phyloP scores from a whole-genome alignment of 2,113 vertebrate genomes.

The Mormyrus iriodes region DNA sequence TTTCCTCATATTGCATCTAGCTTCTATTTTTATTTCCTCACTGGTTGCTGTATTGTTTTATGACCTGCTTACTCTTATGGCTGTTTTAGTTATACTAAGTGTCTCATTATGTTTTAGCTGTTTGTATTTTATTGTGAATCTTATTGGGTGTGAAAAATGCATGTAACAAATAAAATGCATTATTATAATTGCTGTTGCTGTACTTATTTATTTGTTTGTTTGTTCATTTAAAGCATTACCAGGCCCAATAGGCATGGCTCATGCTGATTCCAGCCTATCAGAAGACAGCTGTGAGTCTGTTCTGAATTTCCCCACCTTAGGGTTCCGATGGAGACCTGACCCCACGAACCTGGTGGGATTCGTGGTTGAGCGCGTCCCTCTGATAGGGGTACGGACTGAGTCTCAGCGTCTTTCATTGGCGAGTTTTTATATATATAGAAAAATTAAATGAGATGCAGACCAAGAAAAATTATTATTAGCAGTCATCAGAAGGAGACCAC shows the following conservation, averaged over 20 bases:
- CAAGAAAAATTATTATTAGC: background rate
- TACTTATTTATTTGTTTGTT: background rate
- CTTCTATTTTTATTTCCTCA: background rate
- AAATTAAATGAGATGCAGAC: background rate
- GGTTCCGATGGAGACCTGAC: constrained; percentile 10
- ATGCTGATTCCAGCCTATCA: constrained; percentile 22
- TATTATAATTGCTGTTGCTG: background rate
- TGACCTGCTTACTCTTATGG: background rate
- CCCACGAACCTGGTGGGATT: background rate
- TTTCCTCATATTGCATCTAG: background rate
- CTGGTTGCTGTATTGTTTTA: background rate
- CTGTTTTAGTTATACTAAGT: background rate
- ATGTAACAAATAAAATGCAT: background rate
- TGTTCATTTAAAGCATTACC: background rate
- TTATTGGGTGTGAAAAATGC: background rate
- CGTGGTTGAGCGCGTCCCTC: background rate
- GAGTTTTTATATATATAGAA: no score
- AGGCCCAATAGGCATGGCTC: constrained; percentile 24
- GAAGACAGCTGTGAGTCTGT: constrained; percentile 18
- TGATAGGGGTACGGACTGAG: background rate
- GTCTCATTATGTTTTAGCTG: background rate
- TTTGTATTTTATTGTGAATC: background rate
- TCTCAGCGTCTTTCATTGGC: background rate
- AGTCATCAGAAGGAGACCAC: background rate
- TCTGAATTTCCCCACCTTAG: constrained; percentile 31